Evolutionary conservation across 2,797 vertebrate species (phyloP).

Genomic region (Poecilia wingei): DNA sequence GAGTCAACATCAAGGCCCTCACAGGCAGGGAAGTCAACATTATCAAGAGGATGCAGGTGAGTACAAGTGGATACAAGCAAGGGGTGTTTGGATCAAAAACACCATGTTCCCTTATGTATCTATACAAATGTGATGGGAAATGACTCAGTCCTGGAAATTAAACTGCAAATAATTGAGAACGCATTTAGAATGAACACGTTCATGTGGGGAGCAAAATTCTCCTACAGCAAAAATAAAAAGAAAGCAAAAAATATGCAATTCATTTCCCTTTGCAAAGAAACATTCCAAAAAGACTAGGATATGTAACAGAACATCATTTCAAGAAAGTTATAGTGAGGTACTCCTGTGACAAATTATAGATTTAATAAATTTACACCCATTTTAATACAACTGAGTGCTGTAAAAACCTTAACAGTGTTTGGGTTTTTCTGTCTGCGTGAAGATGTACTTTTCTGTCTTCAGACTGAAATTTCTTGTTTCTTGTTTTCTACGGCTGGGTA

Average conservation of each 20-base stretch:
- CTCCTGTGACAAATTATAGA: background rate
- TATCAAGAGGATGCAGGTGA: conserved; percentile 72
- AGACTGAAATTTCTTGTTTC: background rate
- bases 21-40: conserved; percentile 46
- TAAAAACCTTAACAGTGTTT: background rate
- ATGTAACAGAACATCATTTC: background rate
- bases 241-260: background rate
- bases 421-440: background rate
- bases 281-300: background rate
- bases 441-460: background rate
- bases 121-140: conserved; percentile 38
- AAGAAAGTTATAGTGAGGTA: background rate
- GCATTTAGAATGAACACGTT: conserved; percentile 29
- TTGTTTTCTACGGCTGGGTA: background rate
- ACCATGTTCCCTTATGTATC: conserved; percentile 40
- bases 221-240: conserved; percentile 15
- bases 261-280: background rate
- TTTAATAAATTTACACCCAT: background rate
- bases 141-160: conserved; percentile 54
- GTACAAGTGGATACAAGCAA: conserved; percentile 54
- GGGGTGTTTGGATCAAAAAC: conserved; percentile 30
- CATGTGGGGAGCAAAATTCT: conserved; percentile 27
- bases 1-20: conserved; percentile 58
- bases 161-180: conserved; percentile 32
- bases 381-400: background rate